Base-by-base conservation (phyloP, 2,113 vertebrate species). In the Coptodon bakossiorum region DNA sequence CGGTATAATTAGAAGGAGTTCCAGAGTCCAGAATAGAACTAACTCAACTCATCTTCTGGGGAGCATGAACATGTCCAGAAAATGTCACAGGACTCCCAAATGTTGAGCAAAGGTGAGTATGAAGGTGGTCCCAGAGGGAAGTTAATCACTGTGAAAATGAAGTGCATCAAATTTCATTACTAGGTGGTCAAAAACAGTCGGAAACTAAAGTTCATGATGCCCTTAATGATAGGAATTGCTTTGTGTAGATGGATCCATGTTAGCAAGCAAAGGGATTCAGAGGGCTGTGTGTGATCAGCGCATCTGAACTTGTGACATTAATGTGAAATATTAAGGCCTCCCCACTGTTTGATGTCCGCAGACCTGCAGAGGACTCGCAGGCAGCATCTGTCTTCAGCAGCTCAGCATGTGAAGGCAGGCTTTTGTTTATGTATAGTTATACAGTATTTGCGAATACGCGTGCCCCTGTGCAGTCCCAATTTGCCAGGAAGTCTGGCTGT, bases 401-500 rank as follows among this genome's bases (percentile, higher is more conserved):
- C 16, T 73, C 4, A 71, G 56, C 79, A 14, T 81, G 48, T 38
- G 73, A 78, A 19, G 9, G 10, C 3, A 9, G 17, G 38, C 29
- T 79, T 85, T 38, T 88, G 11, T 81, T 66, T 86, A 54, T 81
- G 80, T 50, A 19, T 52, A 34, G 45, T 78, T 78, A 78, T 27
- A 27, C 83, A 61, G 40, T 43, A 19, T 79, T 53, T 82, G 80
- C 19, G 63, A 34, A 22, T 45, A 9, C 73, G 80, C 84, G 82
- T 90, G 84, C 91, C 87, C 80, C 56, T 86, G 27, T 40, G 61
- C 45, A 40, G 56, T 81, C 86, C 76, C 73, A 57, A 56, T 92
- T 89, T 91, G 80, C 90, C 94, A 90, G 85, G 87, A 92, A 87
- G 93, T 91, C 91, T 95, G 86, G 85, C 87, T 92, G 83, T 82